Percentiles rank a stretch among this genome's conserved stretches.
Conservation (phyloP, 23 tunicate genomes). For the Trididemnum clinides region DNA sequence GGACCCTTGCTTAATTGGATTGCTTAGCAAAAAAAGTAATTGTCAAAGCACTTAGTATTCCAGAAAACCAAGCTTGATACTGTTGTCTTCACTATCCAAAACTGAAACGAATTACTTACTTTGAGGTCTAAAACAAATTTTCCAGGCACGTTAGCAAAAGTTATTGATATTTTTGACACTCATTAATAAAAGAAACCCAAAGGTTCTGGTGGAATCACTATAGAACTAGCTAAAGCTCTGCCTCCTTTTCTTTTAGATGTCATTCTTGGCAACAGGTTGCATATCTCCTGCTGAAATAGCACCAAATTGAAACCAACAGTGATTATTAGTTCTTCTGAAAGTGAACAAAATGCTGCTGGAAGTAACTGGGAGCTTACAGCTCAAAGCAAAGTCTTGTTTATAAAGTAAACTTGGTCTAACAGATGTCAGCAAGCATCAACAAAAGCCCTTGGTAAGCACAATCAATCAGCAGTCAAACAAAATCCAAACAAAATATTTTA, state of each 20-base stretch:
- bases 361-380: no score
- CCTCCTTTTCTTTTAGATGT: neutral
- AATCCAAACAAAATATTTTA: conserved; percentile 12
- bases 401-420: neutral
- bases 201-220: conserved; percentile 3
- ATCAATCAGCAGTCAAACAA: neutral
- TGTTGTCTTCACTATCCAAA: conserved; percentile 2
- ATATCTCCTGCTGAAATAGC: neutral
- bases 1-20: conserved; percentile 13
- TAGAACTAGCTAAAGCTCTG: conserved; percentile 8
- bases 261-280: neutral
- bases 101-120: conserved; percentile 10
- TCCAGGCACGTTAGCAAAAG: neutral
- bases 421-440: neutral
- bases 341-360: no score
- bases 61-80: neutral
- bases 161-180: conserved; percentile 8
- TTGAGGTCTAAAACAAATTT: neutral
- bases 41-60: conserved; percentile 2
- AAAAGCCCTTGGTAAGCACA: neutral
- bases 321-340: neutral
- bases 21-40: neutral
- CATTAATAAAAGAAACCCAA: neutral
- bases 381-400: no score
- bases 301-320: neutral